A percentile compares a stretch with the other conserved stretches of the same genome.
phyloP scores from a whole-genome alignment of 2,113 vertebrate species.

The Cyanistes caeruleus region DNA sequence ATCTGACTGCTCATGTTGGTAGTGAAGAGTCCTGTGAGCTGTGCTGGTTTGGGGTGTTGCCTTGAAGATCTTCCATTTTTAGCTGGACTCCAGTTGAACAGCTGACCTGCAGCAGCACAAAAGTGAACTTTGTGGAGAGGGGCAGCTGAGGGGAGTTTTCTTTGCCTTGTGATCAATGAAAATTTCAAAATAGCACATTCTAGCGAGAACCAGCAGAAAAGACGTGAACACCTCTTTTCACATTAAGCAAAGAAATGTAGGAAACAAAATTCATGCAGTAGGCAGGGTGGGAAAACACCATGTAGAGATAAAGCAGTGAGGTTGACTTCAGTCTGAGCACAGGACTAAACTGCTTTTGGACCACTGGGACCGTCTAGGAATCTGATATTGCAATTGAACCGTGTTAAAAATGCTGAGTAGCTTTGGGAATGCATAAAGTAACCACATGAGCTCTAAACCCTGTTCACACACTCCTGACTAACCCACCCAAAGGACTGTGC shows the following conservation, averaged over 20 bases:
- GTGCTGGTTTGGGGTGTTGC: background rate
- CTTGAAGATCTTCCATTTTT: background rate
- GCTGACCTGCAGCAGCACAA: background rate
- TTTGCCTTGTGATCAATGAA: background rate
- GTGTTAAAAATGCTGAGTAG: background rate
- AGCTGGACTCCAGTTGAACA: background rate
- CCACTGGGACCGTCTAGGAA: background rate
- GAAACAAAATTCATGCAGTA: background rate
- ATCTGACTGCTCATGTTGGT: rapidly evolving
- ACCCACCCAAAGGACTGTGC: background rate
- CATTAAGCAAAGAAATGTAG: background rate
- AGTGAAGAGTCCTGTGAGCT: background rate
- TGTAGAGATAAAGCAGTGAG: background rate
- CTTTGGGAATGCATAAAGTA: background rate
- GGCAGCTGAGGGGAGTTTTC: background rate
- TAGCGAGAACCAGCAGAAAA: background rate
- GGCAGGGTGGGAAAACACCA: background rate
- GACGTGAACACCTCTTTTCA: background rate
- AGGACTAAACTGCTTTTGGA: background rate
- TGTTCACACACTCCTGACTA: background rate
- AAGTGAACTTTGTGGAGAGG: background rate
- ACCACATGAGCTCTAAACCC: background rate
- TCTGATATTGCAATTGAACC: background rate
- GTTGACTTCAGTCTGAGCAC: background rate
- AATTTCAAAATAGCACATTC: background rate